These are phyloP conservation scores for Atta colombica DNA, from an alignment of 1,140 invertebrate species.

Conservation along the genomic window DNA sequence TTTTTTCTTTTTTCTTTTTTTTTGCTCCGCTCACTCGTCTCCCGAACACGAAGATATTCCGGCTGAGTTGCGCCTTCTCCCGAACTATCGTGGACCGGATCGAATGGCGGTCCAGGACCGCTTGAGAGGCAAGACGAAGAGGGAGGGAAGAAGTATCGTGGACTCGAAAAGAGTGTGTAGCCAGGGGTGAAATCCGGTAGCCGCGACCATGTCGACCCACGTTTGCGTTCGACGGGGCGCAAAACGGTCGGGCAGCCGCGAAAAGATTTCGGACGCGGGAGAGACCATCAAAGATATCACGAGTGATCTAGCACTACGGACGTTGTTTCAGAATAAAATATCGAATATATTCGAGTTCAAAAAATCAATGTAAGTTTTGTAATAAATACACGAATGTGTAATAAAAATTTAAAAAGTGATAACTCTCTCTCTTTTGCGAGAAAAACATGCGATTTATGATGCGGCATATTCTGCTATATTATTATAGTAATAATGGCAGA, in stretches of 20 bases:
- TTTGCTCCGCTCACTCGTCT: constrained; percentile 28
- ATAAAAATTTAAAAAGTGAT: background rate
- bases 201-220: constrained; percentile 82
- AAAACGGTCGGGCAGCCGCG: constrained; percentile 73
- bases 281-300: constrained; percentile 50
- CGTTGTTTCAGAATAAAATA: constrained; percentile 8
- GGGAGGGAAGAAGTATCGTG: constrained; percentile 70
- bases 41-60: constrained; percentile 81
- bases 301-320: background rate
- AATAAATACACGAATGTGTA: background rate
- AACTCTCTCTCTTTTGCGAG: background rate
- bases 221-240: constrained; percentile 82
- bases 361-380: background rate
- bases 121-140: constrained; percentile 48
- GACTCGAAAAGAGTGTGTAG: constrained; percentile 79
- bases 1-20: background rate
- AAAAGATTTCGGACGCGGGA: constrained; percentile 48
- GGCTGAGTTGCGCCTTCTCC: constrained; percentile 82
- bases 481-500: background rate
- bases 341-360: background rate
- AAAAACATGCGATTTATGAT: background rate
- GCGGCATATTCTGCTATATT: background rate
- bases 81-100: constrained; percentile 83
- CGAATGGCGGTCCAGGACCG: constrained; percentile 77
- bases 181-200: constrained; percentile 86